phyloP scores from a whole-genome alignment of 2,888 invertebrate genomes.

The Clitarchus hookeri region DNA sequence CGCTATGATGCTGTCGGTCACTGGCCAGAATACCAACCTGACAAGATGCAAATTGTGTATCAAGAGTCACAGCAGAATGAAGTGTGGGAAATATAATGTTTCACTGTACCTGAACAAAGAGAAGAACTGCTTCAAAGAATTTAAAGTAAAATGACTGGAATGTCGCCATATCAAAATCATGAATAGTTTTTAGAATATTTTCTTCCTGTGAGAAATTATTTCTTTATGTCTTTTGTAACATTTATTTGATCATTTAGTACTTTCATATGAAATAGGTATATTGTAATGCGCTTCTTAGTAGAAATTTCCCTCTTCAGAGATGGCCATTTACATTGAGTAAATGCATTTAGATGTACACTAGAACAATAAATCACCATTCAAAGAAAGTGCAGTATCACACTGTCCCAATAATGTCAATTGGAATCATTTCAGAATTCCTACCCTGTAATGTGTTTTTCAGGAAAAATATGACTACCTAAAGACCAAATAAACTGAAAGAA shows the following conservation, averaged over 20 bases:
- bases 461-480: no score
- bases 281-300: not conserved
- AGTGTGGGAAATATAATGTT: slow-evolving; percentile 23
- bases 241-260: not conserved
- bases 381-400: no score
- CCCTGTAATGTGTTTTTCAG: no score
- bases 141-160: not conserved
- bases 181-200: not conserved
- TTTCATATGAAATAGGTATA: not conserved
- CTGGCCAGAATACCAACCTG: slow-evolving; percentile 4
- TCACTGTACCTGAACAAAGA: slow-evolving; percentile 21
- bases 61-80: not conserved
- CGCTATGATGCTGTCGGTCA: slow-evolving; percentile 23
- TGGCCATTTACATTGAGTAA: no score
- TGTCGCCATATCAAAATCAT: not conserved
- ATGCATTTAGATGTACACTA: no score
- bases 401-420: no score
- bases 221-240: not conserved
- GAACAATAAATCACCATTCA: no score
- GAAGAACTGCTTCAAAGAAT: slow-evolving; percentile 22
- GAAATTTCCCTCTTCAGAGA: not conserved
- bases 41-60: slow-evolving; percentile 27
- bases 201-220: not conserved
- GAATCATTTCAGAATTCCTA: no score
- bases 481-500: no score